phyloP scores from a whole-genome alignment of 2,113 vertebrate species.

The Mesoclemmys tuberculata region DNA sequence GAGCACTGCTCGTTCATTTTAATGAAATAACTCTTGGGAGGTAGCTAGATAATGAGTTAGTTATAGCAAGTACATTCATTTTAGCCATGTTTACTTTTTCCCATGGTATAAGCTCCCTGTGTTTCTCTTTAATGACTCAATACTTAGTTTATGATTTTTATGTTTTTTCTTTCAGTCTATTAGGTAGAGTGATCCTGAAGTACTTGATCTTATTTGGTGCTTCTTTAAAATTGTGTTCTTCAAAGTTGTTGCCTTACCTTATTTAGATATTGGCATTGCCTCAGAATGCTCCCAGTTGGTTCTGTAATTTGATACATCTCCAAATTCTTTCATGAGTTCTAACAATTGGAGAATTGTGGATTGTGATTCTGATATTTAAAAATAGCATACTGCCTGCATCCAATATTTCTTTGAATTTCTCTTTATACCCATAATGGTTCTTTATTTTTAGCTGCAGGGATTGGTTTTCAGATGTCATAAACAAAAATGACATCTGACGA shows the following conservation, averaged over 20 bases:
- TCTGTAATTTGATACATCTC: not conserved
- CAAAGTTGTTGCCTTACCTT: not conserved
- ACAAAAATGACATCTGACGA: not conserved
- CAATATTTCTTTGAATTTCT: not conserved
- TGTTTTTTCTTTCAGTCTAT: not conserved
- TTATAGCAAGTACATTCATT: not conserved
- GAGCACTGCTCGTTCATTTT: not conserved
- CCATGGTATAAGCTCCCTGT: not conserved
- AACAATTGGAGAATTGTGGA: not conserved
- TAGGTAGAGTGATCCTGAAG: not conserved
- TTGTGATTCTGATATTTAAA: not conserved
- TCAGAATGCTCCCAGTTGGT: not conserved
- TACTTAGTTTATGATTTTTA: not conserved
- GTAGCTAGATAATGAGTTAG: not conserved
- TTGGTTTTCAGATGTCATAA: not conserved
- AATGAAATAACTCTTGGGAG: constrained; percentile 12
- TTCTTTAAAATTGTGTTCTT: not conserved
- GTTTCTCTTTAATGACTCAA: not conserved
- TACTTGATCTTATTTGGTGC: not conserved
- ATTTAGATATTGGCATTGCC: not conserved
- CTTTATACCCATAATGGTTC: not conserved
- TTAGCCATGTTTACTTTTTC: accelerated
- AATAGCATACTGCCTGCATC: not conserved
- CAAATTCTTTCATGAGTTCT: not conserved
- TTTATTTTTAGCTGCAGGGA: not conserved